Base-by-base conservation (phyloP, 1,140 invertebrate genomes). In the Neodiprion lecontei region DNA sequence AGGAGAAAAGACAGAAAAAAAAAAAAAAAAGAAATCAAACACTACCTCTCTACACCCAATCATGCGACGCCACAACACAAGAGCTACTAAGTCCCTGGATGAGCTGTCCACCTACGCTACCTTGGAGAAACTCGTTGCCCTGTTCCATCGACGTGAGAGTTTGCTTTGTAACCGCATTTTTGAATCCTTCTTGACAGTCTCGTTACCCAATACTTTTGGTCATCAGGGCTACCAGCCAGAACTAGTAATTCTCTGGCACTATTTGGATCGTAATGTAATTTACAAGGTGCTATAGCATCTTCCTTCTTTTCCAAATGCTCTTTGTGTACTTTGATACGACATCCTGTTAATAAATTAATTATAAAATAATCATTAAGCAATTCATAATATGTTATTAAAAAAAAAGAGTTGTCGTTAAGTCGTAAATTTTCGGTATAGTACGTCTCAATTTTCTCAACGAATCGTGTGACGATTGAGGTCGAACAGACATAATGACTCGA, bases 271-370 rank as follows among this genome's bases (percentile, higher is more conserved):
- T 96, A 96, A 85, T 98, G 96, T 67, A 99, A 91, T 89, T 98
- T 97, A 88, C 96, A 97, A 48, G 95, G 95, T 70, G 95, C 95
- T 83, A 97, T 92, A 48, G 92, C 90, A 83, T 94, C 92, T 85
- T 96, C 94, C 84, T 96, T 96, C 82, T 94, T 92, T 79, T 94
- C 92, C 83, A 97, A 92, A 92, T 99, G 97, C 84, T 99, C 97
- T 88, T 96, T 95, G 88, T 99, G 98, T 78, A 99, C 94, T 91
- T 99, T 99, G 81, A 97, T 95, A 82, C 96, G 94, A 90, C 98
- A 99, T 79, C 96, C 97, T 97, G 83, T n/a, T 88, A 82, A 69
- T 79, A 76, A 73, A 78, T 40, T 40, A 40, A 40, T 40, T 40
- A 40, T 40, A 40, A 40, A 40, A 5, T 40, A 40, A 5, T 73